Base-by-base conservation (phyloP, 2,888 invertebrate species). In the Diploptera punctata region DNA sequence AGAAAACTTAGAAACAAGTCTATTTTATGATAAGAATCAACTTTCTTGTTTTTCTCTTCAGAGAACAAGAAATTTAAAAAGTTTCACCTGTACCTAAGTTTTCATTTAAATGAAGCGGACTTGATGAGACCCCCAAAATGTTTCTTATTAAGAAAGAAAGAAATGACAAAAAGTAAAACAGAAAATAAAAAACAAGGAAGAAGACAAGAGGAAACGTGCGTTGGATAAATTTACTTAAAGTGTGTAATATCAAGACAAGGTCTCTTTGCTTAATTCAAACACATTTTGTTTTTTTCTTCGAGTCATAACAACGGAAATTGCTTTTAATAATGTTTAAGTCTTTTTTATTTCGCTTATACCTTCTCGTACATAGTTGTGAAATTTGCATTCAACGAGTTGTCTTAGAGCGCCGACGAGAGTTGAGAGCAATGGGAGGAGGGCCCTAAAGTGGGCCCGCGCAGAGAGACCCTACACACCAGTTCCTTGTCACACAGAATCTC, bases 381-480 rank as follows among this genome's bases (percentile, higher is more conserved):
- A 65, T 65, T 65, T 65, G 65, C 65, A 65, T 65, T 65, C 65
- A 65, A 65, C 65, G 65, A 65, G 43, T 16, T 65, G 65, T 65
- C 57, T 57, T 57, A 13, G 29, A 29, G 29, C 33, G 57, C 31
- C n/a, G n/a, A 10, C 16, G 57, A 57, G 26, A 44, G 65, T 65
- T 33, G 65, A 47, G 47, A 2, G 16, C 24, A 18, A 65, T 65
- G 65, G n/a, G n/a, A n/a, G n/a, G n/a, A n/a, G n/a, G 65, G 44
- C 47, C 65, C 65, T 65, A 65, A 65, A 65, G 47, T 24, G 47
- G 47, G 65, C 65, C 21, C n/a, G 65, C n/a, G 26, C 47, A 16
- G 44, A n/a, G 47, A 47, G 47, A 54, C 21, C 54, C 54, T 21
- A n/a, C n/a, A n/a, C n/a, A n/a, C n/a, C n/a, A n/a, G n/a, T n/a